Percentiles rank a stretch among this genome's conserved stretches.
phyloP scores from a whole-genome alignment of 2,113 vertebrate species.

The Takifugu bimaculatus region DNA sequence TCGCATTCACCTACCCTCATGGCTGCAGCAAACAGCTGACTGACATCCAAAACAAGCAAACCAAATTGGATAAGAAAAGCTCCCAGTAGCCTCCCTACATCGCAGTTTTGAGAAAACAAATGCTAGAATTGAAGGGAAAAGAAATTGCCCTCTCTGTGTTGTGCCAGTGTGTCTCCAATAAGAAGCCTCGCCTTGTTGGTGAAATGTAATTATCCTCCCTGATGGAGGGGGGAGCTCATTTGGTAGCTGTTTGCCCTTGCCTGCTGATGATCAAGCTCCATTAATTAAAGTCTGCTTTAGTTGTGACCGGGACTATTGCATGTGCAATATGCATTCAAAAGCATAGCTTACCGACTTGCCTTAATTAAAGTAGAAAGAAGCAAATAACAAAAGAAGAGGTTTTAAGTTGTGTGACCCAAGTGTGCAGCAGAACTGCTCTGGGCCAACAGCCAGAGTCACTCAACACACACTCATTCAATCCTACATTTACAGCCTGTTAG shows the following conservation, averaged over 20 bases:
- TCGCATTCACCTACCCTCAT: constrained; percentile 19
- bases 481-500: constrained; percentile 24
- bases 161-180: constrained; percentile 42
- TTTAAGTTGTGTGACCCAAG: neutral
- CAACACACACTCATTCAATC: constrained; percentile 26
- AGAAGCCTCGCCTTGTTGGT: constrained; percentile 40
- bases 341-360: constrained; percentile 24
- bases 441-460: constrained; percentile 27
- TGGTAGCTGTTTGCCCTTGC: constrained; percentile 62
- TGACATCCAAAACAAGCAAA: constrained; percentile 12
- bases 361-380: constrained; percentile 10
- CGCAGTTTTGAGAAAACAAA: constrained; percentile 5
- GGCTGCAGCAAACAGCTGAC: constrained; percentile 6
- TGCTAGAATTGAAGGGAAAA: constrained; percentile 7
- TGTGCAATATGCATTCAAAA: neutral
- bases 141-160: constrained; percentile 11
- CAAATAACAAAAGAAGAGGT: neutral
- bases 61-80: neutral
- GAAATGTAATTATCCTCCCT: constrained; percentile 62
- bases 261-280: constrained; percentile 53
- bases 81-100: constrained; percentile 12
- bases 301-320: constrained; percentile 23
- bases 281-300: constrained; percentile 65
- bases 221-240: constrained; percentile 39
- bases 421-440: neutral